Evolutionary conservation across 1,140 invertebrate genomes (phyloP), one percentile per base, ranked within the genome.

Genomic region (Polypedilum pembai): DNA sequence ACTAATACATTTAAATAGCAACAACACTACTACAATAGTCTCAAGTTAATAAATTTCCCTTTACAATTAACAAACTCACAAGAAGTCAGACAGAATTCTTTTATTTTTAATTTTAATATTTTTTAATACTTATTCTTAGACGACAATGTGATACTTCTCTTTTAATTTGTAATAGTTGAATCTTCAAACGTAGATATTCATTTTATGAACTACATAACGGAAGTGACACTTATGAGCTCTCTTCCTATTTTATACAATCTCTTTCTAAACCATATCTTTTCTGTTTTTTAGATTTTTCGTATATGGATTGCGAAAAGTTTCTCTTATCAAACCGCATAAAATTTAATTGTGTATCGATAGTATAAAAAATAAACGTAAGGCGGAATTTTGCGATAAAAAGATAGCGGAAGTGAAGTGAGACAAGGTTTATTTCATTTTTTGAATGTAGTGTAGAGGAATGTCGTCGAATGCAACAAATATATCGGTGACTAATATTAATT

Each of bases 401-500:
- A 5, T 5, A 33, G 24, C 5, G 24, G 24, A 33, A 56, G 8
- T 56, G 45, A 56, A 56, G n/a, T n/a, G 15, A 12, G n/a, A 56
- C n/a, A 56, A 15, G 12, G 7, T 56, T 56, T 15, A 3, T 33
- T 5, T 33, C 5, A 33, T 33, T 33, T n/a, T 33, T 33, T 33
- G 24, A 33, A 5, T 33, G 24, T 33, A 33, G 24, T 33, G 5
- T 33, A 33, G 24, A 33, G 24, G 24, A 33, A 33, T 33, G 24
- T 33, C 24, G 45, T 56, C 45, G n/a, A 56, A 56, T 56, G 45
- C 45, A 56, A 33, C 24, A 56, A 82, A 82, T 76, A 78, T 82
- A 3, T 82, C 81, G 20, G 81, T 82, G 75, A 82, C 81, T 21
- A 82, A 80, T 75, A 82, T 82, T 15, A 82, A 82, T 74, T 82